Base-by-base conservation (phyloP, 2,797 vertebrate species). In the Bradypodion ventrale region DNA sequence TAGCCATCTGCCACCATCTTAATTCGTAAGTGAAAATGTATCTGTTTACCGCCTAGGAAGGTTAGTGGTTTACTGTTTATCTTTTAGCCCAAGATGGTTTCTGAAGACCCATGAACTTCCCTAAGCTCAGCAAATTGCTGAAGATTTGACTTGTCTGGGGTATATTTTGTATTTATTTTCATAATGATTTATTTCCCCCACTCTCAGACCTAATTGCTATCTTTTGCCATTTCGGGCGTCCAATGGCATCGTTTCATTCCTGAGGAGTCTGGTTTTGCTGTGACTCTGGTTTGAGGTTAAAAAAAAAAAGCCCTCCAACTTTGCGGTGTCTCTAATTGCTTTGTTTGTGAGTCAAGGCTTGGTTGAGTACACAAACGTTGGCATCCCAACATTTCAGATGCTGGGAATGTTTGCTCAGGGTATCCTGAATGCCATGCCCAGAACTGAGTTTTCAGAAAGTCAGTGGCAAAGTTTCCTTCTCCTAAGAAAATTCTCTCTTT, bases 141-240 rank as follows among this genome's bases (percentile, higher is more conserved):
- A 46, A 56, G 27, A 8, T 25, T 84, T 70, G 74, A 44, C 78
- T 70, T 52, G 32, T 73, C 60, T 79, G 13, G 59, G 2, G 10
- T 25, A 15, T 27, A 37, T 19, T 32, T 52, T 42, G 23, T 68
- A 52, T 83, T 83, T 77, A 65, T 85, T 80, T 79, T 74, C 77
- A 74, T 66, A 85, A 85, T 74, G 69, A 56, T 74, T 56, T 73
- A 42, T 74, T 52, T 73, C 5, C 0, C 70, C 77, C 32, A 10
- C 3, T 5, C 6, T 1, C 16, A 62, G 72, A 73, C 19, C 65
- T 56, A 23, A 68, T 27, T 21, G 44, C n/a, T 59, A 42, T 9
- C 29, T 62, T 59, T 27, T 60, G 56, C 75, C 56, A 35, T 77
- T 35, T 23, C 16, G 35, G 32, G 1, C 46, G 35, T n/a, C 44